phyloP scores from a whole-genome alignment of 1,140 invertebrate species.

The Pararge aegeria region DNA sequence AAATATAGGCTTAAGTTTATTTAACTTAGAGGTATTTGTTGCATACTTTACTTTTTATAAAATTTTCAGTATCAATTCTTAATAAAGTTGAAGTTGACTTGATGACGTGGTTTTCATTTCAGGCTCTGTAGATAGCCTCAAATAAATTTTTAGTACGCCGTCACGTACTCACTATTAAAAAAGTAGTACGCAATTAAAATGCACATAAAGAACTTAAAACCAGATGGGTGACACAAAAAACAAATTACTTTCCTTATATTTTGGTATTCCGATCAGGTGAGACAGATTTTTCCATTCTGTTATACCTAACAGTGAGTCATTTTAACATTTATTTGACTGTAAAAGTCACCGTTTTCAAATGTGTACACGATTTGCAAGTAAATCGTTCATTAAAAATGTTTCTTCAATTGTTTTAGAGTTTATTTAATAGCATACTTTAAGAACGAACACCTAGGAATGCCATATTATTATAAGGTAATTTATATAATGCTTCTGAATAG shows the following conservation, averaged over 20 bases:
- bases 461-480: not conserved
- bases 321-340: slow-evolving; percentile 45
- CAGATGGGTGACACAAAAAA: slow-evolving; percentile 28
- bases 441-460: not conserved
- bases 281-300: slow-evolving; percentile 57
- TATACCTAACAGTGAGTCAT: slow-evolving; percentile 55
- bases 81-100: too few relatives aligned
- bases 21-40: too few relatives aligned
- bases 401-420: not conserved
- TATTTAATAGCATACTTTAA: slow-evolving; percentile 1
- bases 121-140: too few relatives aligned
- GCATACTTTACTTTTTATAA: too few relatives aligned
- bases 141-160: not conserved
- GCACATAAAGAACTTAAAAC: slow-evolving; percentile 38
- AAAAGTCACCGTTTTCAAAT: slow-evolving; percentile 19
- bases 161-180: slow-evolving; percentile 20
- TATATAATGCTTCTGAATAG: too few relatives aligned
- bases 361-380: not conserved
- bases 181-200: slow-evolving; percentile 59
- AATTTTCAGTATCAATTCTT: too few relatives aligned
- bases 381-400: not conserved
- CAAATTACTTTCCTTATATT: slow-evolving; percentile 47
- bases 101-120: too few relatives aligned
- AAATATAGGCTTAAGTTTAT: too few relatives aligned
- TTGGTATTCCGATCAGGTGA: slow-evolving; percentile 53